phyloP scores from a whole-genome alignment of 2,797 vertebrate genomes.

The Stomatorhinus walkeri region DNA sequence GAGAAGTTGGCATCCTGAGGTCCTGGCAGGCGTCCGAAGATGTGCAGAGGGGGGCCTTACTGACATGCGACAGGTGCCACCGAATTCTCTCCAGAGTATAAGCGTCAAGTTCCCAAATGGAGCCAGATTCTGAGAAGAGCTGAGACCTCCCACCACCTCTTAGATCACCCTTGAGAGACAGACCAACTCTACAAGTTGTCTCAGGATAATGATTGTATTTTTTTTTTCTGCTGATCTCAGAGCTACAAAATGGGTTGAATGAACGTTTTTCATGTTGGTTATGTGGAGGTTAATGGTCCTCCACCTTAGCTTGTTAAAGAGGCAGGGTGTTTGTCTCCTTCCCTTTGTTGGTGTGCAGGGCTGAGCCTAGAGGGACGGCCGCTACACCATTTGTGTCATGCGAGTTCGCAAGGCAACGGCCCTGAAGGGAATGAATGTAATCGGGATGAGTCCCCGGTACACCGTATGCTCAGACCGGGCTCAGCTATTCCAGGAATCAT shows the following conservation, averaged over 20 bases:
- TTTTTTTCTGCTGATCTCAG: not conserved
- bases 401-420: conserved; percentile 1
- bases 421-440: not conserved
- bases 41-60: not conserved
- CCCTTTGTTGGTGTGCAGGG: conserved; percentile 6
- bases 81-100: not conserved
- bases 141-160: not conserved
- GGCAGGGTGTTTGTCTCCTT: conserved; percentile 14
- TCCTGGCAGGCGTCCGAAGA: not conserved
- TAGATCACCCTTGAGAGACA: not conserved
- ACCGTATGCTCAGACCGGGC: not conserved
- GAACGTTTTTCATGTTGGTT: not conserved
- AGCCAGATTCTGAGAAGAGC: not conserved
- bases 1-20: not conserved
- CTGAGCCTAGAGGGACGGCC: not conserved
- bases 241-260: not conserved
- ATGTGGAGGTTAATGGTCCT: not conserved
- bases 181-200: not conserved
- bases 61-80: conserved; percentile 6
- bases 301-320: not conserved
- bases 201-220: not conserved
- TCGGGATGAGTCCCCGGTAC: not conserved
- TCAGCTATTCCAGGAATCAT: not conserved
- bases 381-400: not conserved
- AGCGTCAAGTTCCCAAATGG: not conserved